Evolutionary conservation across 2,113 vertebrate species (phyloP).

Genomic region (Parotia lawesii): DNA sequence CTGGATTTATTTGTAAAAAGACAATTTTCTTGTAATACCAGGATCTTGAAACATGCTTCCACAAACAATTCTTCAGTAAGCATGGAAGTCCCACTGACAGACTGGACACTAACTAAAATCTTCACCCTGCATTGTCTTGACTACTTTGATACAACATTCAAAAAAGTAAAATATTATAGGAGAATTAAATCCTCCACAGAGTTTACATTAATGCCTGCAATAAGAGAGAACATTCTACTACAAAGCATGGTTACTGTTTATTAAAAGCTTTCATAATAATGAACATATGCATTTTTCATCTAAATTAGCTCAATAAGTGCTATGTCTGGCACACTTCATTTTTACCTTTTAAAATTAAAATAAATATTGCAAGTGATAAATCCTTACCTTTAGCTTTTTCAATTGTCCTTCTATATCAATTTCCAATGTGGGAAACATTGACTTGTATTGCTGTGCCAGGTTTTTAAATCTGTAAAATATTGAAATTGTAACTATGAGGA

Average conservation of each 20-base stretch:
- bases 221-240: background rate
- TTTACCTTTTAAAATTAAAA: background rate
- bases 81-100: background rate
- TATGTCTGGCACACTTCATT: background rate
- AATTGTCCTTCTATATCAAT: constrained; percentile 88
- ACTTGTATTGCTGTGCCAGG: constrained; percentile 89
- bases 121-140: background rate
- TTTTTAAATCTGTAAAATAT: constrained; percentile 86
- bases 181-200: background rate
- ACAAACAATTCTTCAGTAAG: background rate
- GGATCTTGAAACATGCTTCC: background rate
- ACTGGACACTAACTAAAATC: background rate
- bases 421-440: constrained; percentile 90
- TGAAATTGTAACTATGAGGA: background rate
- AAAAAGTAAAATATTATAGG: background rate
- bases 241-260: background rate
- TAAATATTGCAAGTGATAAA: background rate
- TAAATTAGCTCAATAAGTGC: background rate
- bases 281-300: background rate
- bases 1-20: background rate
- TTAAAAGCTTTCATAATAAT: background rate
- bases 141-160: background rate
- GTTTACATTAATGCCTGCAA: background rate
- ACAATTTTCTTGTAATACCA: background rate
- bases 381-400: constrained; percentile 87